Conservation (phyloP, 2,113 vertebrate species). For the Colius striatus region DNA sequence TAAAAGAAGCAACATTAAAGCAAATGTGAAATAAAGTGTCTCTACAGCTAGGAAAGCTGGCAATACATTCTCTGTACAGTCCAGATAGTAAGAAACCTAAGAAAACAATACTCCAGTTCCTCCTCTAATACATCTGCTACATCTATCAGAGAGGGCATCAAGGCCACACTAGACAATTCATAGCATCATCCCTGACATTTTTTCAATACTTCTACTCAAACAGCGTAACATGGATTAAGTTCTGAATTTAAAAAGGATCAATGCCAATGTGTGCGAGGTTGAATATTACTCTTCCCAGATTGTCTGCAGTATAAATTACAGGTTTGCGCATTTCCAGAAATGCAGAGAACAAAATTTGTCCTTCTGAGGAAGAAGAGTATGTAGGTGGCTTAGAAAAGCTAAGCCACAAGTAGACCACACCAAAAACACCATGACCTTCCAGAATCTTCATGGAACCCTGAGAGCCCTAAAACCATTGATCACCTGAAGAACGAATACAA, state of each 20-base stretch:
- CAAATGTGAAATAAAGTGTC: neutral
- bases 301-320: neutral
- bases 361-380: neutral
- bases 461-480: neutral
- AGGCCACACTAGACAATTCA: neutral
- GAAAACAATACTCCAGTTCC: neutral
- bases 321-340: neutral
- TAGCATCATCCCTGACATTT: neutral
- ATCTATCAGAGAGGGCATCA: neutral
- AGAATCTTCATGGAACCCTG: neutral
- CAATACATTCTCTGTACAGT: neutral
- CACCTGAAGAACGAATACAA: neutral
- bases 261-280: neutral
- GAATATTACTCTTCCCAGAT: neutral
- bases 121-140: neutral
- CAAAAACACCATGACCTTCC: neutral
- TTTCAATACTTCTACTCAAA: neutral
- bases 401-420: neutral
- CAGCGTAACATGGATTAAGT: neutral
- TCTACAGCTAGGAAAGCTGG: neutral
- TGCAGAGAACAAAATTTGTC: neutral
- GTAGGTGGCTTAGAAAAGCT: neutral
- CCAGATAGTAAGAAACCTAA: neutral
- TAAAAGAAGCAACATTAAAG: neutral
- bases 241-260: neutral